Evolutionary conservation across 2,888 invertebrate species (phyloP).

Genomic region (Digitonthophagus gazella): DNA sequence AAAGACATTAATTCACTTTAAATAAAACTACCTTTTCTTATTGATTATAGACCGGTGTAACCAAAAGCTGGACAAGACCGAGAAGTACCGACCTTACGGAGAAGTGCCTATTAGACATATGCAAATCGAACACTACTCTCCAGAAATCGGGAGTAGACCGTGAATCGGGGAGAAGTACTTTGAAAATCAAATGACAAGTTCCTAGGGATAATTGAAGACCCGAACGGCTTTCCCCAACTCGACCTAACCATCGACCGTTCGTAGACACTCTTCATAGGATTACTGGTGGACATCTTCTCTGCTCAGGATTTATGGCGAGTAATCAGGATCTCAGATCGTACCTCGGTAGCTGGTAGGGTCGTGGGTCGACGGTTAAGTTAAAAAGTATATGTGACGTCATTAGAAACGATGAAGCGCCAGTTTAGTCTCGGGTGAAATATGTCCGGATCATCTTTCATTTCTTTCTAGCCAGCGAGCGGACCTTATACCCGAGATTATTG

Average conservation of each 20-base stretch:
- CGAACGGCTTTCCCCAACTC: conserved; percentile 30
- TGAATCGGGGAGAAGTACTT: conserved; percentile 35
- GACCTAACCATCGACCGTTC: conserved; percentile 27
- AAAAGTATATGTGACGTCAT: conserved; percentile 36
- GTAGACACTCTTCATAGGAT: conserved; percentile 33
- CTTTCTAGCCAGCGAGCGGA: conserved; percentile 22
- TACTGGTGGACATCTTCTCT: conserved; percentile 1
- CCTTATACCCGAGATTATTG: conserved; percentile 31
- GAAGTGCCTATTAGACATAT: neutral
- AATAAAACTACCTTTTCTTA: neutral
- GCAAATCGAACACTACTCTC: neutral
- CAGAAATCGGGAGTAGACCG: neutral
- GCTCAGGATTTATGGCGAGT: conserved; percentile 37
- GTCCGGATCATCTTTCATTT: conserved; percentile 29
- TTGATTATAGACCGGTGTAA: neutral
- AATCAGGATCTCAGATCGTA: conserved; percentile 34
- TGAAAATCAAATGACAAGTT: conserved; percentile 44
- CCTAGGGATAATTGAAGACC: conserved; percentile 42
- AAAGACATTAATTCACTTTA: neutral
- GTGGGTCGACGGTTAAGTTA: conserved; percentile 34
- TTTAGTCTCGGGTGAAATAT: conserved; percentile 25
- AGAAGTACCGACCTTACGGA: neutral
- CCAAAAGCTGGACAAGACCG: neutral
- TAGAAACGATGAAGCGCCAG: conserved; percentile 29
- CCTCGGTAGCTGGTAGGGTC: conserved; percentile 7